Conservation (phyloP, 2,113 vertebrate genomes). For the Chloebia gouldiae region DNA sequence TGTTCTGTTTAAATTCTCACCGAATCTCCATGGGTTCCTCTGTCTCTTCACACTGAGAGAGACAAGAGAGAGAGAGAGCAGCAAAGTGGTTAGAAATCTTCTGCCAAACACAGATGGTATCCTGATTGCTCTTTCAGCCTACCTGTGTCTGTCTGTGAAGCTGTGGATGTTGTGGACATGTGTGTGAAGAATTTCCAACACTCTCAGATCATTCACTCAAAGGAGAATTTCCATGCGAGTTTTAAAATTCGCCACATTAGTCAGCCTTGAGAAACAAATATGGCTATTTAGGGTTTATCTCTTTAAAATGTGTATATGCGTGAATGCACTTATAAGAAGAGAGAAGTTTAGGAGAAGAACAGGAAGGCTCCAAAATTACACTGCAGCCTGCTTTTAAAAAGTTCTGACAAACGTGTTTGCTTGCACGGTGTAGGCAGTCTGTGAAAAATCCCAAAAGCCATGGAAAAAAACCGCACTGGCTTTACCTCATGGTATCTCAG, state of each 20-base stretch:
- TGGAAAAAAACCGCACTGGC: not conserved
- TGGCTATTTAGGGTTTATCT: not conserved
- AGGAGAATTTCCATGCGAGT: conserved; percentile 2
- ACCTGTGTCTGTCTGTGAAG: conserved; percentile 41
- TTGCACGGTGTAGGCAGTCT: conserved; percentile 3
- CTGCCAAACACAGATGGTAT: conserved; percentile 49
- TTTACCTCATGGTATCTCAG: conserved; percentile 13
- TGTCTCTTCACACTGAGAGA: conserved; percentile 29
- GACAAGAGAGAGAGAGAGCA: conserved; percentile 8
- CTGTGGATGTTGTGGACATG: conserved; percentile 42
- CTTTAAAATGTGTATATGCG: not conserved
- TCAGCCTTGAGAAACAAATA: conserved; percentile 14
- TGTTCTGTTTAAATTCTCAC: conserved; percentile 41
- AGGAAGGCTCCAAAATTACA: conserved; percentile 6
- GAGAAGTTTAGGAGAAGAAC: not conserved
- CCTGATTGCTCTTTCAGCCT: conserved; percentile 50
- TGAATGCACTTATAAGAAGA: not conserved
- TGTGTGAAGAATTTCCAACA: not conserved
- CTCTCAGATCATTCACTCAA: not conserved
- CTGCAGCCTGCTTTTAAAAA: conserved; percentile 6
- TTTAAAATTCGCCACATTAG: conserved; percentile 26
- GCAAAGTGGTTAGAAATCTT: conserved; percentile 46
- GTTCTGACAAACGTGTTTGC: not conserved
- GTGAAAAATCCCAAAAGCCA: not conserved
- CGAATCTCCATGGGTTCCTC: conserved; percentile 16